Evolutionary conservation across 2,797 vertebrate species (phyloP).

Genomic region (Tiaroga cobitis): DNA sequence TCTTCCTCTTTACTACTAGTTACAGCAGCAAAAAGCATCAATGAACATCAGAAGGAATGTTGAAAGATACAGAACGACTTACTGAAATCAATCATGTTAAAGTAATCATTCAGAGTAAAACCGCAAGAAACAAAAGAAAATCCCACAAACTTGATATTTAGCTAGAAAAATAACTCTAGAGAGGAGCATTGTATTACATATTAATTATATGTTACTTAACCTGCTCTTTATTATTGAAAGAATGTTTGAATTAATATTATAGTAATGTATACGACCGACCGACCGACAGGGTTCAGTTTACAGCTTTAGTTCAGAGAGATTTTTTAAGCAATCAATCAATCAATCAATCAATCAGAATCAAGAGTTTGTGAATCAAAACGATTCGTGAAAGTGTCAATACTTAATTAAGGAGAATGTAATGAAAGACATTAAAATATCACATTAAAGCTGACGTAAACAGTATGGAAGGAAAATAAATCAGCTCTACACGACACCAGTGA

Average conservation of each 20-base stretch:
- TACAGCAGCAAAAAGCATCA: background rate
- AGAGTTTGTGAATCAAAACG: background rate
- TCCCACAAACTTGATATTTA: background rate
- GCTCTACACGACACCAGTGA: constrained; percentile 18
- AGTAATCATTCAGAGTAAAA: background rate
- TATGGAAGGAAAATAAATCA: constrained; percentile 21
- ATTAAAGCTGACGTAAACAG: background rate
- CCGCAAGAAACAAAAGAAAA: background rate
- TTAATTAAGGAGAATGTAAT: background rate
- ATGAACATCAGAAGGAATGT: background rate
- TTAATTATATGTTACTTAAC: background rate
- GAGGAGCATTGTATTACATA: background rate
- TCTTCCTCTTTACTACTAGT: background rate
- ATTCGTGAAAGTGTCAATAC: background rate
- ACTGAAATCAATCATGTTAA: background rate
- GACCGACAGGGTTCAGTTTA: background rate
- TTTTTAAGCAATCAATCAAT: no score
- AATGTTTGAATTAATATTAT: background rate
- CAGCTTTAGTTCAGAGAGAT: background rate
- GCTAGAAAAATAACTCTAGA: background rate
- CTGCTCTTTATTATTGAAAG: background rate
- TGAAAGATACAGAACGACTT: background rate
- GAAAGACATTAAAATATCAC: background rate
- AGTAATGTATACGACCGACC: no score
- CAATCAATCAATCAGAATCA: background rate